Percentiles rank a stretch among this genome's conserved stretches.
phyloP scores from a whole-genome alignment of 2,888 invertebrate genomes.

The Proisotoma minuta region DNA sequence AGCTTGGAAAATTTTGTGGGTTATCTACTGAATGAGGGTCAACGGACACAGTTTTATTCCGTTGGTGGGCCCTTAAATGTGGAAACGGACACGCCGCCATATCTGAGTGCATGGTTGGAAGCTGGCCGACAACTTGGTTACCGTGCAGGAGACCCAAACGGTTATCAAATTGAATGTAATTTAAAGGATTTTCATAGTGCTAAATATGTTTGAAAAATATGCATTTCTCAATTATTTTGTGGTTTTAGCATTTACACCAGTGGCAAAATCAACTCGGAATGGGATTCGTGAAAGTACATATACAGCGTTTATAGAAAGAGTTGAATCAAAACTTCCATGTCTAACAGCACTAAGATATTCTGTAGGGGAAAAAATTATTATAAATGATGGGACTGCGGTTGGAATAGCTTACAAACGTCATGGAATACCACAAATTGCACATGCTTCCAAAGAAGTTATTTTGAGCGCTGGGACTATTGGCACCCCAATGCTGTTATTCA shows the following conservation, averaged over 20 bases:
- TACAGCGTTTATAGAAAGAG: background rate
- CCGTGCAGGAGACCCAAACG: background rate
- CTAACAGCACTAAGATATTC: background rate
- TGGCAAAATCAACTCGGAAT: background rate
- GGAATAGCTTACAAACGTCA: background rate
- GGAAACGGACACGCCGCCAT: background rate
- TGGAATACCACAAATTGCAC: conserved; percentile 1
- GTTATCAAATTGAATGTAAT: background rate
- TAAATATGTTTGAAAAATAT: too few relatives aligned
- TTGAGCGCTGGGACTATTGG: background rate
- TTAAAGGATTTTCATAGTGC: too few relatives aligned
- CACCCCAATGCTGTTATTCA: background rate
- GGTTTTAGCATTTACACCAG: background rate
- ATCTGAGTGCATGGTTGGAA: background rate
- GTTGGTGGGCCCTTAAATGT: background rate
- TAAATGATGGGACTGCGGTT: background rate
- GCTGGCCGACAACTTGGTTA: background rate
- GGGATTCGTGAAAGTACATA: background rate
- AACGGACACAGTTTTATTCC: too few relatives aligned
- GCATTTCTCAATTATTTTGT: too few relatives aligned
- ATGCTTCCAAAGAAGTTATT: background rate
- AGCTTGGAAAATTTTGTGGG: conserved; percentile 31
- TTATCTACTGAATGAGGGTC: too few relatives aligned
- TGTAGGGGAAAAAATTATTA: background rate
- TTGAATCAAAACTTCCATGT: background rate